These are phyloP conservation scores for Orthonychiurus folsomi DNA, from an alignment of 2,888 invertebrate genomes.

Conservation along the genomic window DNA sequence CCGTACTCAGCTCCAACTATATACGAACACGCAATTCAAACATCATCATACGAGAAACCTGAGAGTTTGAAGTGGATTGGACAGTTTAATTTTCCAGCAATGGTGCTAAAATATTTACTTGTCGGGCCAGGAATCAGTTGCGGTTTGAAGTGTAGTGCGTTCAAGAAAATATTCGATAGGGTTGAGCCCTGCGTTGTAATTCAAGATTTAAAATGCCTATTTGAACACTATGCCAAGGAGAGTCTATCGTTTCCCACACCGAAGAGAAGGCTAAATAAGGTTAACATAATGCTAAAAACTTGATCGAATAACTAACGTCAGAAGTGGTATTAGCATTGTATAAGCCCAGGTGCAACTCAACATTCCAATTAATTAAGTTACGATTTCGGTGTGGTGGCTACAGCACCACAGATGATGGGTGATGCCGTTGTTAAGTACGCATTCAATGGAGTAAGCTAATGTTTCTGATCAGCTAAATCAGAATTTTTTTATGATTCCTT, in stretches of 20 bases:
- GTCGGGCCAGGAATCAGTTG: constrained; percentile 22
- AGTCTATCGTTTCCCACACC: not conserved
- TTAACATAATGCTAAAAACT: not conserved
- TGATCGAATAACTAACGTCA: too few species aligned
- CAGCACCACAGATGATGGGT: too few species aligned
- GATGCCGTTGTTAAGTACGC: too few species aligned
- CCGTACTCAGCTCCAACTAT: constrained; percentile 30
- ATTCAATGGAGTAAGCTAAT: too few species aligned
- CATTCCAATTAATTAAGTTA: too few species aligned
- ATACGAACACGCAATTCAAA: constrained; percentile 26
- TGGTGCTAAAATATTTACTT: constrained; percentile 26
- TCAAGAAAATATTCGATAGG: constrained; percentile 28
- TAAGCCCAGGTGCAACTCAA: too few species aligned
- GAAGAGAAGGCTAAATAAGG: not conserved
- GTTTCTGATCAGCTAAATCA: too few species aligned
- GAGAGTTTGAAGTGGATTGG: constrained; percentile 1
- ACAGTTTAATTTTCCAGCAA: constrained; percentile 16
- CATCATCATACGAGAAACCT: constrained; percentile 20
- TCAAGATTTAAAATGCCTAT: constrained; percentile 17
- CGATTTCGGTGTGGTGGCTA: too few species aligned
- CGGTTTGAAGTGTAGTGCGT: constrained; percentile 22
- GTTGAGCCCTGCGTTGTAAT: constrained; percentile 23
- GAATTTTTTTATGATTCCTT: too few species aligned
- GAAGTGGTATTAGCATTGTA: too few species aligned
- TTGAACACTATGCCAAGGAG: not conserved